Evolutionary conservation across 2,888 invertebrate species (phyloP).

Genomic region (Folsomia manolachei): DNA sequence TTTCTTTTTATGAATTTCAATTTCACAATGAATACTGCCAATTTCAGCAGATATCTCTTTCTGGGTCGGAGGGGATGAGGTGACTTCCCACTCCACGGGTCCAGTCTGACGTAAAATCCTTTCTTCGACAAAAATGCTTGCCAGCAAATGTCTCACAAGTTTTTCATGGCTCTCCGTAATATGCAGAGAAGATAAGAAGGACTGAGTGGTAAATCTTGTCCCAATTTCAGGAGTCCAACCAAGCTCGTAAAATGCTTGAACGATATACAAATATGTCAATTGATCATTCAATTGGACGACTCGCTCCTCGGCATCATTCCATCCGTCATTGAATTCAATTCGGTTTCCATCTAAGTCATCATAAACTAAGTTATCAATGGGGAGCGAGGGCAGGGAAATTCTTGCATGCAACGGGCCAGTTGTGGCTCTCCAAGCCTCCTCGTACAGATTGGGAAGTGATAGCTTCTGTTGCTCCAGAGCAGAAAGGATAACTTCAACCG

Average conservation of each 20-base stretch:
- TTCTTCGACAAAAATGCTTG: conserved; percentile 4
- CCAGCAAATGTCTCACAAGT: neutral
- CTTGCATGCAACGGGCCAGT: neutral
- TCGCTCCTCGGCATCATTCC: neutral
- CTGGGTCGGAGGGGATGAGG: neutral
- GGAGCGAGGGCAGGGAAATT: neutral
- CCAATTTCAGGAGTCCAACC: conserved; percentile 12
- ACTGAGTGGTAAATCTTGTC: neutral
- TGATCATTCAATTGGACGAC: neutral
- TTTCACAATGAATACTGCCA: neutral
- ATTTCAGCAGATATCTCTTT: neutral
- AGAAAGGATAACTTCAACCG: neutral
- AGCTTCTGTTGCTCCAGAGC: conserved; percentile 25
- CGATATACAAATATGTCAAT: conserved; percentile 2
- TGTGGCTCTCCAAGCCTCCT: conserved; percentile 25
- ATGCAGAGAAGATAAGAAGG: neutral
- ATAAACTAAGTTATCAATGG: conserved; percentile 5
- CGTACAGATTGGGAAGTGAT: conserved; percentile 19
- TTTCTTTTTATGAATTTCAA: neutral
- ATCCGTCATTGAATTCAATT: neutral
- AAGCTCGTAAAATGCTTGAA: conserved; percentile 11
- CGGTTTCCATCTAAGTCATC: neutral
- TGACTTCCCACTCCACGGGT: neutral
- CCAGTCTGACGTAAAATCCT: neutral
- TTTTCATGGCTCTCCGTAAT: conserved; percentile 4